phyloP scores from a whole-genome alignment of 2,797 vertebrate species.

The Arctocebus calabarensis region DNA sequence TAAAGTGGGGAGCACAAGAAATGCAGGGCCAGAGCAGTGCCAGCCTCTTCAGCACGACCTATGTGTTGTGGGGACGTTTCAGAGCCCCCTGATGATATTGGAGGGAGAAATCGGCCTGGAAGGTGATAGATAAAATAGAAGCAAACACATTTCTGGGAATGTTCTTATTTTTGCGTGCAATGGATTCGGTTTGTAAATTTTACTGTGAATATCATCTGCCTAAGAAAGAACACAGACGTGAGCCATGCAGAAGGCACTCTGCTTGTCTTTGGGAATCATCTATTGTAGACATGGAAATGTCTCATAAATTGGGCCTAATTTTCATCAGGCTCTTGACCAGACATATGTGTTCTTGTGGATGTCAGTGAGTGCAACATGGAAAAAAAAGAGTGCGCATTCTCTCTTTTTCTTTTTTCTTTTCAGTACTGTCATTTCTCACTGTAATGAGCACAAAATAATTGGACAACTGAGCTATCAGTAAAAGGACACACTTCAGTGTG shows the following conservation, averaged over 20 bases:
- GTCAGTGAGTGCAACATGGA: constrained; percentile 77
- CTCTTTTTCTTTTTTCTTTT: constrained; percentile 84
- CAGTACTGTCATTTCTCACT: constrained; percentile 88
- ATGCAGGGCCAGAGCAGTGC: neutral
- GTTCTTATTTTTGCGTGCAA: neutral
- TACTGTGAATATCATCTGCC: constrained; percentile 66
- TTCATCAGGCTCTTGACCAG: constrained; percentile 84
- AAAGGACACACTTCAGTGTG: constrained; percentile 93
- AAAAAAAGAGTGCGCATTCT: constrained; percentile 34
- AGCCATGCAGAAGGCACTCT: constrained; percentile 3
- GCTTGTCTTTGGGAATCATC: constrained; percentile 69
- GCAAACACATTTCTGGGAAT: neutral
- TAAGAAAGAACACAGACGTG: constrained; percentile 45
- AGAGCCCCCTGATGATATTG: neutral
- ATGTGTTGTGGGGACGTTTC: neutral
- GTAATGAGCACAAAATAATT: constrained; percentile 95
- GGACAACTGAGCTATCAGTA: constrained; percentile 93
- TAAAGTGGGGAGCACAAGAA: neutral
- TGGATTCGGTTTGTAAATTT: constrained; percentile 62
- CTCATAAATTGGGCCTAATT: constrained; percentile 83
- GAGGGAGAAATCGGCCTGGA: neutral
- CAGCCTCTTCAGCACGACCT: neutral
- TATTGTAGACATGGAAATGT: constrained; percentile 67
- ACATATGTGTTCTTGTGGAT: constrained; percentile 83
- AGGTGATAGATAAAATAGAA: neutral